These are phyloP conservation scores for Eupithecia abbreviata DNA, from an alignment of 2,888 invertebrate species.

Conservation along the genomic window DNA sequence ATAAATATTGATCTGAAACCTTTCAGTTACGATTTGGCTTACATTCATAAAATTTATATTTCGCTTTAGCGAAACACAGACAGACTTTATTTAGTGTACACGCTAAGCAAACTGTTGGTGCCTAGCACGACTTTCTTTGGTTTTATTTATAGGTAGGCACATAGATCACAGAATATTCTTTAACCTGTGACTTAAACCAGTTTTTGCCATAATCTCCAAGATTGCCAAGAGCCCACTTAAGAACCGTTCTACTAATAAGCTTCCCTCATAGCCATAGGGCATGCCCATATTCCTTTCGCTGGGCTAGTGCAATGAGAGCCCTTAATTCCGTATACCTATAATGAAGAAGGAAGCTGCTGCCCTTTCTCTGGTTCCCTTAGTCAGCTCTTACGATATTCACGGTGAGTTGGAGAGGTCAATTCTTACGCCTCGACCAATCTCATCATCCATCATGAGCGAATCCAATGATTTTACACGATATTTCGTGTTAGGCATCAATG, in stretches of 20 bases:
- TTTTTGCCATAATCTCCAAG: not conserved
- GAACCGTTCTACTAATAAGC: no score
- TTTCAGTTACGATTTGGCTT: not conserved
- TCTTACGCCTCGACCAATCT: conserved; percentile 9
- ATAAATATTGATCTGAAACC: not conserved
- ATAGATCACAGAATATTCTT: not conserved
- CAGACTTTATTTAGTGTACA: not conserved
- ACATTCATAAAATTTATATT: not conserved
- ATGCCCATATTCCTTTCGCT: no score
- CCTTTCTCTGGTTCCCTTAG: not conserved
- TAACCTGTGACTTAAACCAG: not conserved
- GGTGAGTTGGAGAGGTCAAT: not conserved
- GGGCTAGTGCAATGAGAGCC: no score
- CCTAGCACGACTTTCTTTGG: not conserved
- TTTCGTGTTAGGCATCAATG: conserved; percentile 25
- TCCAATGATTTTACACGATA: conserved; percentile 47
- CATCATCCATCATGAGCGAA: conserved; percentile 52
- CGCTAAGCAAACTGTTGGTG: not conserved
- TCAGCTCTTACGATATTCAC: not conserved
- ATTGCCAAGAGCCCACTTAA: not conserved
- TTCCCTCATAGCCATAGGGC: no score
- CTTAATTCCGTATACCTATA: no score
- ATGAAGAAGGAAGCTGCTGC: not conserved
- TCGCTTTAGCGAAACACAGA: not conserved
- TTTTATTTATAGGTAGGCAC: not conserved